These are phyloP conservation scores for Linyphia triangularis DNA, from an alignment of 2,888 invertebrate species.

Conservation along the genomic window DNA sequence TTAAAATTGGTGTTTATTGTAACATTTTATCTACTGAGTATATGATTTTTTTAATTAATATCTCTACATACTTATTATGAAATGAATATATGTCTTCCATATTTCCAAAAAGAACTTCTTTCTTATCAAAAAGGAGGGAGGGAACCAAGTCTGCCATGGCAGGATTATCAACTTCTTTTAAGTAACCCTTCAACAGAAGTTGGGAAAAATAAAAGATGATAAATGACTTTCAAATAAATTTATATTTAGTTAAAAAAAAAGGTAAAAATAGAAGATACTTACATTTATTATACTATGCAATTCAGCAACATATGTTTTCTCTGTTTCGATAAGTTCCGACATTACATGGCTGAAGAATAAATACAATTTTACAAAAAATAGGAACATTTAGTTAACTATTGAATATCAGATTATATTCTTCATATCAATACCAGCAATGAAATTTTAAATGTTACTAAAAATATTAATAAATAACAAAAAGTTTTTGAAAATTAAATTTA, in stretches of 20 bases:
- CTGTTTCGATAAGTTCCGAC: conserved; percentile 94
- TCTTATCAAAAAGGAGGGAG: conserved; percentile 87
- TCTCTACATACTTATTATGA: conserved; percentile 86
- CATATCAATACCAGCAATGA: neutral
- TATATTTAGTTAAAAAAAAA: neutral
- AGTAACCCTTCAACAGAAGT: conserved; percentile 87
- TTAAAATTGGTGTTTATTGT: no score
- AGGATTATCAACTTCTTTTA: conserved; percentile 89
- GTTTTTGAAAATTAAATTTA: no score
- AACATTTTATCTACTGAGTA: no score
- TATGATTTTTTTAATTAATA: no score
- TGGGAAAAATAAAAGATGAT: neutral
- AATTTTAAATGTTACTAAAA: neutral
- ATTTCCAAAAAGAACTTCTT: conserved; percentile 94
- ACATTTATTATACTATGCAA: conserved; percentile 92
- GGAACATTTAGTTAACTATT: neutral
- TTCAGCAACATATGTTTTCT: conserved; percentile 95
- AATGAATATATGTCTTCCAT: conserved; percentile 94
- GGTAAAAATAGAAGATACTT: conserved; percentile 77
- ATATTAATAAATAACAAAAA: neutral
- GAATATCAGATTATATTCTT: no score
- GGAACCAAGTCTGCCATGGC: conserved; percentile 89
- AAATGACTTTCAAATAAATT: neutral
- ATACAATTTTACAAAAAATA: neutral
- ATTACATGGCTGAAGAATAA: conserved; percentile 87